Conservation (phyloP, 2,113 vertebrate genomes). For the Clupea harengus region DNA sequence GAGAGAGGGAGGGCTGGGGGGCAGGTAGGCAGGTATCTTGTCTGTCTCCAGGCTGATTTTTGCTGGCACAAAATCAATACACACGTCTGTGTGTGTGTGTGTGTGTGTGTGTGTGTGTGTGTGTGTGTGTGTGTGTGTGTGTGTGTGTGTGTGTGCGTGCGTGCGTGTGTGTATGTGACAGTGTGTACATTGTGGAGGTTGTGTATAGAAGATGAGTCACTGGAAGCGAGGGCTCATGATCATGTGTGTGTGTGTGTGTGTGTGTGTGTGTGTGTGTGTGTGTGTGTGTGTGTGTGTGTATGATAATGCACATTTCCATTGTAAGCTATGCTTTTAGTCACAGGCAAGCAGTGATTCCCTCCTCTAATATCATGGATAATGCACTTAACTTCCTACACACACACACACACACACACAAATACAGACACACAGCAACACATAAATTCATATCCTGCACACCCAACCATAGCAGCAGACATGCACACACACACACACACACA, state of each 20-base stretch:
- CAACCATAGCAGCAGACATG: too few species aligned
- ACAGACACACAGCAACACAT: not conserved
- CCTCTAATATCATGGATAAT: too few species aligned
- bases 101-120: not conserved
- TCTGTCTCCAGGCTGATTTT: not conserved
- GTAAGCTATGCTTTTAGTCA: not conserved
- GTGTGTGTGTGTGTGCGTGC: not conserved
- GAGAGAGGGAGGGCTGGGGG: not conserved
- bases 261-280: not conserved
- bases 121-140: slow-evolving; percentile 16
- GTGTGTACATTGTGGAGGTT: not conserved
- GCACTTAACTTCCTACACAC: not conserved
- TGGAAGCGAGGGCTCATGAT: not conserved
- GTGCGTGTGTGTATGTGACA: too few species aligned
- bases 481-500: not conserved
- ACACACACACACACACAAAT: not conserved
- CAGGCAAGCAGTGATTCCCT: not conserved
- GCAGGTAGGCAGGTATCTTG: not conserved
- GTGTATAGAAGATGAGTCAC: not conserved
- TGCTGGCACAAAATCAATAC: not conserved
- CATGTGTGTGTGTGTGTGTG: not conserved
- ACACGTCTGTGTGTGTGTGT: not conserved
- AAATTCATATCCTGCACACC: too few species aligned
- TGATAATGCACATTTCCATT: not conserved
- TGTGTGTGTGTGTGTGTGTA: slow-evolving; percentile 1